Base-by-base conservation (phyloP, 2,113 vertebrate species). In the Antigone vipio region DNA sequence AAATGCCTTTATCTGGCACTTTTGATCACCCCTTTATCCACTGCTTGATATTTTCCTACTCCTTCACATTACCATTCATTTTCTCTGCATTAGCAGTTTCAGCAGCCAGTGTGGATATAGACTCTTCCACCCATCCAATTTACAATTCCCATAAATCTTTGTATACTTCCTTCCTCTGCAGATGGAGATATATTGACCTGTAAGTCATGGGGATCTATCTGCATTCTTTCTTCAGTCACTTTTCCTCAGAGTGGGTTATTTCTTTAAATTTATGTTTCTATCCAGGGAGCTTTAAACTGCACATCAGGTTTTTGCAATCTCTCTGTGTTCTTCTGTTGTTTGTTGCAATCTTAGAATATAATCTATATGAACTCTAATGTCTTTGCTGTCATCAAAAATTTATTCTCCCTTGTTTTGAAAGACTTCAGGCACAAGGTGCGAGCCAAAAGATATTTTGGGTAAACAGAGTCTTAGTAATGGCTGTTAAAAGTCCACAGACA, bases 251-350 rank as follows among this genome's bases (percentile, higher is more conserved):
- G 35, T 30, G 42, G 20, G 47, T 81, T 87, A 56, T 94, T 91
- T 78, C 38, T 95, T 92, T 67, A 45, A 52, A 95, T 82, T 78
- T 92, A 11, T 92, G 26, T 71, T 95, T 92, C 91, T 91, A 34
- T 56, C 77, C 10, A 38, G 73, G 89, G 84, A 89, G 35, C 52
- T 89, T 85, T 85, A 89, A 78, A 92, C 49, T 72, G 23, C 42
- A 67, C 12, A 42, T 89, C 32, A 67, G 35, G 9, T 56, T 84
- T 84, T 89, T 92, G 56, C 35, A 24, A 17, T 89, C 35, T 86
- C 15, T 93, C 40, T 63, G 4, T 77, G 67, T 59, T 89, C 69
- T 30, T 76, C 80, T 78, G 13, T 49, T 88, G 59, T 77, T 94
- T 91, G 56, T 78, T 87, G 26, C 40, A 87, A 6, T 72, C 64